These are phyloP conservation scores for Aspidapion aeneum DNA, from an alignment of 2,888 invertebrate genomes.

Conservation along the genomic window DNA sequence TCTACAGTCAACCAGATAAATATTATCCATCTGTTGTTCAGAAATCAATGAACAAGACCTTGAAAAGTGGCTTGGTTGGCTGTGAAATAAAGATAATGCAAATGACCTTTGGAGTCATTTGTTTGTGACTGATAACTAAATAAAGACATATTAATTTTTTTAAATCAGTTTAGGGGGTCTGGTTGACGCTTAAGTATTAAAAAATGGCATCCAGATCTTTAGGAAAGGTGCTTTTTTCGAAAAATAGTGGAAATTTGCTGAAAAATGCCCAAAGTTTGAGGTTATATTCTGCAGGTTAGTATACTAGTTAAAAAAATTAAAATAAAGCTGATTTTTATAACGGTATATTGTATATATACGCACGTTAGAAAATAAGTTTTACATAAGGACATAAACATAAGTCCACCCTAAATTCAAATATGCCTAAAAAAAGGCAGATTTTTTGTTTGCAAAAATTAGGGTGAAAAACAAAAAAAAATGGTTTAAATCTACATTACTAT, in stretches of 20 bases:
- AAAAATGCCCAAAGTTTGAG: slow-evolving; percentile 28
- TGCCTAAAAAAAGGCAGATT: no score
- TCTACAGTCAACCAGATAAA: slow-evolving; percentile 2
- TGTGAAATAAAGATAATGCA: neutral
- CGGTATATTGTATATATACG: no score
- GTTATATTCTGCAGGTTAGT: slow-evolving; percentile 28
- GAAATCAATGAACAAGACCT: neutral
- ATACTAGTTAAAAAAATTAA: no score
- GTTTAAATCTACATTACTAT: no score
- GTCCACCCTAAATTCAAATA: no score
- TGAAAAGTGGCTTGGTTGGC: neutral
- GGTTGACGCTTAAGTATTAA: neutral
- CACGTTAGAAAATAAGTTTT: no score
- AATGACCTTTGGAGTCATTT: neutral
- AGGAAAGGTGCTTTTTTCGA: slow-evolving; percentile 13
- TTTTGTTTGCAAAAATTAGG: no score
- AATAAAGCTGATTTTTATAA: no score
- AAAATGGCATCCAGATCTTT: slow-evolving; percentile 15
- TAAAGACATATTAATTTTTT: neutral
- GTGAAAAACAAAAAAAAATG: no score
- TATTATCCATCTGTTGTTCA: neutral
- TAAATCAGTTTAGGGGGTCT: neutral
- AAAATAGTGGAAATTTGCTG: slow-evolving; percentile 15
- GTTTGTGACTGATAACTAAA: neutral
- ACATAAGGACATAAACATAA: no score